Conservation (phyloP, 2,888 invertebrate species). For the Drosophila mimetica region DNA sequence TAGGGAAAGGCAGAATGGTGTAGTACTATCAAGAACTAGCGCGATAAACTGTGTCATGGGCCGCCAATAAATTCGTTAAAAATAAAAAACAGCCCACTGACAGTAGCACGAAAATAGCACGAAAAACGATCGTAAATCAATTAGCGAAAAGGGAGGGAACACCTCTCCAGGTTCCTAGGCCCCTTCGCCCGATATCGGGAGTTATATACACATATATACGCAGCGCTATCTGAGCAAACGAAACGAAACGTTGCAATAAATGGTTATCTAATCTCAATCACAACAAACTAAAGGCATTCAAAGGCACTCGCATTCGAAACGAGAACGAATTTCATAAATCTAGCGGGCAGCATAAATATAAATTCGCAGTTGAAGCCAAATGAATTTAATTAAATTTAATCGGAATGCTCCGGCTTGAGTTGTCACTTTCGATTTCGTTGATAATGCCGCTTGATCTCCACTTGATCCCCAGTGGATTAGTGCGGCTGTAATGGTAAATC, state of each 20-base stretch:
- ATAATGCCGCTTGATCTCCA: slow-evolving; percentile 80
- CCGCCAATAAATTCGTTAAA: slow-evolving; percentile 53
- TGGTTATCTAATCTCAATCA: slow-evolving; percentile 77
- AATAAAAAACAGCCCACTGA: slow-evolving; percentile 53
- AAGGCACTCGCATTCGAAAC: slow-evolving; percentile 36
- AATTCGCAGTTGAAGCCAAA: slow-evolving; percentile 32
- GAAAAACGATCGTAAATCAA: slow-evolving; percentile 72
- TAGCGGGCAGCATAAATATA: slow-evolving; percentile 41
- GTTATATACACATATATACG: slow-evolving; percentile 2
- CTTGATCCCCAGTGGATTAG: slow-evolving; percentile 82
- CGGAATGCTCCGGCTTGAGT: slow-evolving; percentile 51
- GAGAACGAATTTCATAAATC: slow-evolving; percentile 35
- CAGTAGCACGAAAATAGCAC: slow-evolving; percentile 65
- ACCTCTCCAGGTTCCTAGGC: slow-evolving; percentile 28
- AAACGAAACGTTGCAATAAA: slow-evolving; percentile 72
- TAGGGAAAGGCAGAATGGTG: not conserved
- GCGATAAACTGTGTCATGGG: slow-evolving; percentile 34
- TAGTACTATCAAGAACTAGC: not conserved
- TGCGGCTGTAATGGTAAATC: slow-evolving; percentile 78
- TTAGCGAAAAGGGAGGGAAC: slow-evolving; percentile 49
- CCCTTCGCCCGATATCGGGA: slow-evolving; percentile 19
- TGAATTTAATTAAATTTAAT: slow-evolving; percentile 62
- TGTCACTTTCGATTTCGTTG: slow-evolving; percentile 53
- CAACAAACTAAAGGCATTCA: slow-evolving; percentile 71
- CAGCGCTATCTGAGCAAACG: slow-evolving; percentile 33